Conservation (phyloP, 2,888 invertebrate species). For the Stenodema calcarata region DNA sequence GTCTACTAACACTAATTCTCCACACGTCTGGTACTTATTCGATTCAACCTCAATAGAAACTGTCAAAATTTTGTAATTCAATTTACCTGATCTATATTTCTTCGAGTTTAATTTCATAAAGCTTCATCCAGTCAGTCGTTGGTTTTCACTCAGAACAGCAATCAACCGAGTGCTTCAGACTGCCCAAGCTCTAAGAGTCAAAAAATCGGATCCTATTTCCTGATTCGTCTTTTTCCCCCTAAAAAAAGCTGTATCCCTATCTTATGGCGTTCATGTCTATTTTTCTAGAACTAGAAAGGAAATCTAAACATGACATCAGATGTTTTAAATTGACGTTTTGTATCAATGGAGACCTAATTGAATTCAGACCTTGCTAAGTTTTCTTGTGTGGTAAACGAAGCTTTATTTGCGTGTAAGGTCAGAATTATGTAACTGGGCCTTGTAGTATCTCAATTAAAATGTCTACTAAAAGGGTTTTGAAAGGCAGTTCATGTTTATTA, state of each 20-base stretch:
- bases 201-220: background rate
- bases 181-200: background rate
- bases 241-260: background rate
- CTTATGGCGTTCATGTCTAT: constrained; percentile 11
- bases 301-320: constrained; percentile 10
- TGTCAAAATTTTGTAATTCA: too few relatives aligned
- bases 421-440: too few relatives aligned
- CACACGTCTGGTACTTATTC: too few relatives aligned
- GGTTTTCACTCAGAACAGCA: background rate
- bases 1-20: too few relatives aligned
- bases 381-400: background rate
- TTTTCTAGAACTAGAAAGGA: constrained; percentile 7
- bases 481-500: too few relatives aligned
- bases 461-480: too few relatives aligned
- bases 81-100: background rate
- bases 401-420: too few relatives aligned
- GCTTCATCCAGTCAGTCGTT: constrained; percentile 5
- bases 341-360: background rate
- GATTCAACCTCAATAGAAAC: too few relatives aligned
- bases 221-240: background rate
- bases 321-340: constrained; percentile 8
- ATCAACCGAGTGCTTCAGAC: background rate
- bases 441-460: too few relatives aligned
- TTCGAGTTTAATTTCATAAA: background rate
- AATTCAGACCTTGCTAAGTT: background rate